Evolutionary conservation across 1,140 invertebrate genomes (phyloP), one percentile per base, ranked within the genome.

Genomic region (Sycobia sp.): DNA sequence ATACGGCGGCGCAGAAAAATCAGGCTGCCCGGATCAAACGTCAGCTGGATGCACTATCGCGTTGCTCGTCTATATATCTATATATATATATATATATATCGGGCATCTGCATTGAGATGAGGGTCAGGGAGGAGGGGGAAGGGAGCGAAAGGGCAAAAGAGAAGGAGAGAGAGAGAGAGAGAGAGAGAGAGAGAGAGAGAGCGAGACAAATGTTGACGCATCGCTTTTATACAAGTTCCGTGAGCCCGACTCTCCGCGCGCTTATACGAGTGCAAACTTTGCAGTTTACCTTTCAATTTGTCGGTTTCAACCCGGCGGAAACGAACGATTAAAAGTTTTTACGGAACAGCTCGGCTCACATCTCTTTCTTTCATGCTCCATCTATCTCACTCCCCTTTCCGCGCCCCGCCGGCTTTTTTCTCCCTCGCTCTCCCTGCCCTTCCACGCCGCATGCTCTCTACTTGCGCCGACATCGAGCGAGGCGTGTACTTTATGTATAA

Each of bases 231-330:
- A 62, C 59, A 53, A 44, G 46, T 51, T 53, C 16, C 18, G 38
- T 13, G 20, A 22, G 11, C 9, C 59, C 8, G 32, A 27, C 7
- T 5, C 7, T 5, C 20, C 8, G 20, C n/a, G 34, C 34, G 18
- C 10, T 29, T 22, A 13, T 32, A 29, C 41, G 22, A 55, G 46
- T 61, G 55, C 68, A 68, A 69, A 69, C 68, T 69, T 69, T 65
- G 43, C 55, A 69, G 68, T 71, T 71, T 71, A 66, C 62, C 55
- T 69, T 71, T 71, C 70, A 71, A 71, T 71, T 71, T 69, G 68
- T 67, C 65, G 62, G 60, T 54, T 65, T 71, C 67, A 69, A n/a
- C 69, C 62, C 62, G 39, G 29, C 27, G 64, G 65, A 69, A 68
- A 67, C 53, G 66, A 67, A 60, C 68, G 68, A 69, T 71, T 69